Evolutionary conservation across 1,140 invertebrate species (phyloP), one percentile per base, ranked within the genome.

Genomic region (Pseudomyrmex gracilis): DNA sequence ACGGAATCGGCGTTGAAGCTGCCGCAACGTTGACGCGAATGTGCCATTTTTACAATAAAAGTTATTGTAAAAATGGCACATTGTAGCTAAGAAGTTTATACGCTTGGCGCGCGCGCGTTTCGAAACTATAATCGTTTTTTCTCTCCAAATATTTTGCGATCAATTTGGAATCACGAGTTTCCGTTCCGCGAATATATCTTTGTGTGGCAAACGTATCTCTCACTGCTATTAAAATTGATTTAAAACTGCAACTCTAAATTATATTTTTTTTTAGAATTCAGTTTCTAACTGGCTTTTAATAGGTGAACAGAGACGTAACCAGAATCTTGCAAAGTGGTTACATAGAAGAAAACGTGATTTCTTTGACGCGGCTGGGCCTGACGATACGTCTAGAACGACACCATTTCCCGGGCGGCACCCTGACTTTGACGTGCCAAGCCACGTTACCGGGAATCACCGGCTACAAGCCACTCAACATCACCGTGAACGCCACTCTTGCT

Each of bases 391-490:
- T 94, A 24, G 91, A 93, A 60, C 86, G 90, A 5, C 70, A 90
- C 0, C 92, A 94, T 78, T 94, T 94, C 85, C 88, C 88, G 5
- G 85, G 88, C 2, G 93, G 93, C 55, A 93, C 85, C 47, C 73
- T 94, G 49, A 85, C 78, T 20, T 74, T 94, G 66, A 86, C 77
- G n/a, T 94, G 94, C 67, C 90, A 90, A 67, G 92, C 94, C 8
- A 87, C 60, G 20, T 71, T 94, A 58, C 92, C 93, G 20, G 92
- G 86, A 34, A 89, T 94, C 34, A 73, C 87, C 8, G 83, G 86
- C 0, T 66, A 64, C 1, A 82, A 70, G 22, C 12, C 85, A 1
- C 77, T 90, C 43, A 85, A 85, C 49, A 90, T 60, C 15, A 90
- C 89, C 47, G 88, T 84, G 17, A 87, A 89, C 7, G 90, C 91